A percentile compares a stretch with the other conserved stretches of the same genome.
These are phyloP conservation scores for Lagorchestes hirsutus DNA, from an alignment of 2,797 vertebrate species.

Conservation along the genomic window DNA sequence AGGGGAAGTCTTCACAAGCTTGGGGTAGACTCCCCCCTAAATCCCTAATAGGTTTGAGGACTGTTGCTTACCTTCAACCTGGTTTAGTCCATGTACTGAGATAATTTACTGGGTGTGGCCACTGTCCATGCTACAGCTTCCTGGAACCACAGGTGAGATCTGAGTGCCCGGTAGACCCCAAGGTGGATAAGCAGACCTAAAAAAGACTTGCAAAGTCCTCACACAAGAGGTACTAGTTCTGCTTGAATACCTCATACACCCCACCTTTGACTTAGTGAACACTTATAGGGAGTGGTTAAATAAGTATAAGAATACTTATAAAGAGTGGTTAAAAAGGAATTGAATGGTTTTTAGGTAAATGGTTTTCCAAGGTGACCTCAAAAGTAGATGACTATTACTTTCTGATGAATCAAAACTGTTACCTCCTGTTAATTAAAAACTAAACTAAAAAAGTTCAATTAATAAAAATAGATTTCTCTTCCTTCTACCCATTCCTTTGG, in stretches of 20 bases:
- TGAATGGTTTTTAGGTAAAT: not conserved
- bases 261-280: not conserved
- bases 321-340: not conserved
- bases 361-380: not conserved
- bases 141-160: not conserved
- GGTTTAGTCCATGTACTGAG: not conserved
- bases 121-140: not conserved
- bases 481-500: not conserved
- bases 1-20: no score
- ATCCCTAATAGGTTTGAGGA: not conserved
- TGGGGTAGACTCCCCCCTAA: not conserved
- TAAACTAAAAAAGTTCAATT: not conserved
- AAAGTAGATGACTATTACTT: not conserved
- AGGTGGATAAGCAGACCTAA: not conserved
- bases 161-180: not conserved
- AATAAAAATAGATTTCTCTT: not conserved
- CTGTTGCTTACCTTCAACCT: not conserved
- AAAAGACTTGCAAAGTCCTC: not conserved
- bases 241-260: not conserved
- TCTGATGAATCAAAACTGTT: not conserved
- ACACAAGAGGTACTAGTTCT: not conserved
- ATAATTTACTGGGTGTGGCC: not conserved
- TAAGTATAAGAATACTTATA: not conserved
- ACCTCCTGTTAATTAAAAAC: not conserved
- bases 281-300: not conserved